A percentile compares a stretch with the other conserved stretches of the same genome.
Conservation (phyloP, 2,113 vertebrate species). For the Symphodus melops region DNA sequence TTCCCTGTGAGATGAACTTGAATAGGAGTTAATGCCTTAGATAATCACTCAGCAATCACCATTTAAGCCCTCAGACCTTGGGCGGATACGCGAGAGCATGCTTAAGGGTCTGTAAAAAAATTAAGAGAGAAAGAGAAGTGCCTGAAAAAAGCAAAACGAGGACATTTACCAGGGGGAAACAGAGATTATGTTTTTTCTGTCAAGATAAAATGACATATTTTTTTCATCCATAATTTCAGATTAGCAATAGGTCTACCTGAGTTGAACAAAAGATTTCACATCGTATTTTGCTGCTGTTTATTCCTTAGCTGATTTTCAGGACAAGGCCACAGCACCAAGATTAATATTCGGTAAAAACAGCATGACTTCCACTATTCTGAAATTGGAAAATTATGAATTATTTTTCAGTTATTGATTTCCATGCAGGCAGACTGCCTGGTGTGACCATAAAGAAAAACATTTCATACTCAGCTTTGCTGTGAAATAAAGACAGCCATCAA, state of each 20-base stretch:
- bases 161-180: not conserved
- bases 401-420: conserved; percentile 16
- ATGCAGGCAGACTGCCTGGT: conserved; percentile 1
- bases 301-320: conserved; percentile 3
- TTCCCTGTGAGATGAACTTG: conserved; percentile 33
- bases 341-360: not conserved
- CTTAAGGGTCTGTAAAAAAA: not conserved
- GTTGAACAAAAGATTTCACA: not conserved
- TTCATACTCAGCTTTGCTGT: conserved; percentile 28
- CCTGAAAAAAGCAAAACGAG: not conserved
- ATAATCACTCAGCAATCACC: conserved; percentile 56
- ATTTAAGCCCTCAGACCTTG: conserved; percentile 48
- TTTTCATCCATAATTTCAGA: not conserved
- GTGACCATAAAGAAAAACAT: not conserved
- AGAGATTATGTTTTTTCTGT: not conserved
- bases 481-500: conserved; percentile 15
- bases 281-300: conserved; percentile 2
- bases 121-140: not conserved
- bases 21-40: conserved; percentile 43
- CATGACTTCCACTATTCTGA: not conserved
- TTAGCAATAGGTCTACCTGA: not conserved
- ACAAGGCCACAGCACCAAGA: conserved; percentile 20
- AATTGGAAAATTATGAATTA: not conserved
- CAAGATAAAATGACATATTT: not conserved
- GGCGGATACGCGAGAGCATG: conserved; percentile 22